A percentile compares a stretch with the other conserved stretches of the same genome.
Evolutionary conservation across 2,888 invertebrate genomes (phyloP).

Genomic region (Pandemis cinnamomeana): DNA sequence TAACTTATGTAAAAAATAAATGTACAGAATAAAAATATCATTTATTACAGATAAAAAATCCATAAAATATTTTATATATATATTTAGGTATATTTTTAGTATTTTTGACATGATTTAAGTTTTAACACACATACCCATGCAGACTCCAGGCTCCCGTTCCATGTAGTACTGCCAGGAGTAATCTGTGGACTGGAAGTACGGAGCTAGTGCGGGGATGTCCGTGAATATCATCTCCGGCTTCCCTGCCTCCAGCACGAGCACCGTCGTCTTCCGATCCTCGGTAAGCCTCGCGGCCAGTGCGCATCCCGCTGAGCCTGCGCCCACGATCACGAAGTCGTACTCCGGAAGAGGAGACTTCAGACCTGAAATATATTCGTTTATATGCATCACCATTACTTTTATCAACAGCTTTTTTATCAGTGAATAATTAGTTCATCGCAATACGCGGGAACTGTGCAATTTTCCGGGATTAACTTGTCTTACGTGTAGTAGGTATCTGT

Average conservation of each 20-base stretch:
- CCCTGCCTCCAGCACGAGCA: conserved; percentile 71
- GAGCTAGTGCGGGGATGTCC: conserved; percentile 83
- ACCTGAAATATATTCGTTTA: conserved; percentile 52
- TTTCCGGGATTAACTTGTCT: too few species aligned
- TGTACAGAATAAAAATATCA: too few species aligned
- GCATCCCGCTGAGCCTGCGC: conserved; percentile 85
- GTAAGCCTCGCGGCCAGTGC: conserved; percentile 81
- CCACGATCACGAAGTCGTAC: conserved; percentile 84
- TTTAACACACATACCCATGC: conserved; percentile 72
- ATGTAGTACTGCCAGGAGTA: conserved; percentile 90
- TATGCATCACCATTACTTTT: too few species aligned
- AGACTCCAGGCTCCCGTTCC: conserved; percentile 86
- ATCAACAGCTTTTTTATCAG: too few species aligned
- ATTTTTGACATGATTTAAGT: background rate
- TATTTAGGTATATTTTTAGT: background rate
- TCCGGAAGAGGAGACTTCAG: conserved; percentile 64
- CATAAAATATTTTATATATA: too few species aligned
- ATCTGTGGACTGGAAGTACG: conserved; percentile 84
- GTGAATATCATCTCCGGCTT: conserved; percentile 79
- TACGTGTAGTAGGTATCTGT: too few species aligned
- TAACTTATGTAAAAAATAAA: too few species aligned
- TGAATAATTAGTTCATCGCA: too few species aligned
- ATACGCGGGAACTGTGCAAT: too few species aligned
- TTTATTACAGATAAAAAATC: too few species aligned
- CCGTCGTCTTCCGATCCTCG: conserved; percentile 69